Percentiles rank a stretch among this genome's conserved stretches.
phyloP scores from a whole-genome alignment of 1,140 invertebrate genomes.

The Matsumurasca onukii region DNA sequence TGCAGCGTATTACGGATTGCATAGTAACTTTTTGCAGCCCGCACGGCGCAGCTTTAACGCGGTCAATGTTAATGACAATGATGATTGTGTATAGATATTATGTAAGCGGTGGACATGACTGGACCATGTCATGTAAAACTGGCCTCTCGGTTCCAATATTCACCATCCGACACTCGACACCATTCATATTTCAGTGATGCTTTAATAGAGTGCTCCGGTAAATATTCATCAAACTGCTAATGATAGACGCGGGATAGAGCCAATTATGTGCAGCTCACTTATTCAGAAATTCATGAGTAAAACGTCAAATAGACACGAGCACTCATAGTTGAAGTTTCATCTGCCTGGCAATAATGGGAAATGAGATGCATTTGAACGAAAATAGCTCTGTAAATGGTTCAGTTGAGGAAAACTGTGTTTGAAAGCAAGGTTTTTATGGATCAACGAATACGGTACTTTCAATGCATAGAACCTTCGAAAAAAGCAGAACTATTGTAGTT shows the following conservation, averaged over 20 bases:
- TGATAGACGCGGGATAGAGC: not conserved
- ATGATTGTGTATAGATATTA: too few species aligned
- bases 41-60: too few species aligned
- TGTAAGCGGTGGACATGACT: not conserved
- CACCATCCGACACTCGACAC: not conserved
- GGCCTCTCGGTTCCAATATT: not conserved
- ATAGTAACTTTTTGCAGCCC: too few species aligned
- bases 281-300: not conserved
- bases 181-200: not conserved
- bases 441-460: not conserved
- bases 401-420: not conserved
- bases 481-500: too few species aligned
- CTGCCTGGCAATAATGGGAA: not conserved
- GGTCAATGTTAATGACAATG: too few species aligned
- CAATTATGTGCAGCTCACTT: not conserved
- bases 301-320: not conserved
- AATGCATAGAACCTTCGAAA: too few species aligned
- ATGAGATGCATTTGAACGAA: not conserved
- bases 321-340: not conserved
- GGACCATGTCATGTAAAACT: not conserved
- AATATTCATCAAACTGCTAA: not conserved
- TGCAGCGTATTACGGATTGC: too few species aligned
- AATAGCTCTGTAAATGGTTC: not conserved
- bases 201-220: not conserved
- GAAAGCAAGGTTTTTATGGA: not conserved